These are phyloP conservation scores for Taxidea taxus DNA, from an alignment of 2,113 vertebrate genomes.

Conservation along the genomic window DNA sequence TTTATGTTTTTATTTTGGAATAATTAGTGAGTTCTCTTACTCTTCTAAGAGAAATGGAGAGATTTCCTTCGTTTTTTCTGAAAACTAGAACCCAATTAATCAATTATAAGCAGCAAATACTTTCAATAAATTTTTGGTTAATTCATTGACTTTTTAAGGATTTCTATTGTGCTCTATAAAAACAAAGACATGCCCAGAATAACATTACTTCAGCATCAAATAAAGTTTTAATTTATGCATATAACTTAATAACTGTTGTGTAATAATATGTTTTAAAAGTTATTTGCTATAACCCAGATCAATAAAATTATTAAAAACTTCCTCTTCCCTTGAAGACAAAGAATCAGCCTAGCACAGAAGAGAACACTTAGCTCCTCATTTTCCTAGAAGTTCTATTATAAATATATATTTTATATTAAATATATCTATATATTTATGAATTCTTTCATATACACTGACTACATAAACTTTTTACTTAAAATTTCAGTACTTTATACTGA, in stretches of 20 bases:
- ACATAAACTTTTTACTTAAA: not conserved
- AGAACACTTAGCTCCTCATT: not conserved
- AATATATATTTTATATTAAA: not conserved
- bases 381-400: not conserved
- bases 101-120: not conserved
- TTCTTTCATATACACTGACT: not conserved
- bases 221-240: not conserved
- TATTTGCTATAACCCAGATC: not conserved
- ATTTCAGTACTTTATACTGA: too few relatives aligned
- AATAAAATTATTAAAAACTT: not conserved
- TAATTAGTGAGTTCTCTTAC: not conserved
- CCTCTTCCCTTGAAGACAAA: not conserved
- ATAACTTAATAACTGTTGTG: not conserved
- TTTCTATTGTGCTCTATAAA: not conserved
- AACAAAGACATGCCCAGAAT: not conserved
- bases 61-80: not conserved
- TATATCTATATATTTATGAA: not conserved
- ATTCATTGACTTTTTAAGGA: not conserved
- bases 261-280: not conserved
- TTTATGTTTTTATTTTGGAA: not conserved
- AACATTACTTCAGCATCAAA: not conserved
- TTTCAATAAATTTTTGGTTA: not conserved
- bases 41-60: not conserved
- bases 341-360: not conserved
- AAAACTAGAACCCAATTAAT: not conserved